Base-by-base conservation (phyloP, 2,888 invertebrate genomes). In the Oxytorus armatus region DNA sequence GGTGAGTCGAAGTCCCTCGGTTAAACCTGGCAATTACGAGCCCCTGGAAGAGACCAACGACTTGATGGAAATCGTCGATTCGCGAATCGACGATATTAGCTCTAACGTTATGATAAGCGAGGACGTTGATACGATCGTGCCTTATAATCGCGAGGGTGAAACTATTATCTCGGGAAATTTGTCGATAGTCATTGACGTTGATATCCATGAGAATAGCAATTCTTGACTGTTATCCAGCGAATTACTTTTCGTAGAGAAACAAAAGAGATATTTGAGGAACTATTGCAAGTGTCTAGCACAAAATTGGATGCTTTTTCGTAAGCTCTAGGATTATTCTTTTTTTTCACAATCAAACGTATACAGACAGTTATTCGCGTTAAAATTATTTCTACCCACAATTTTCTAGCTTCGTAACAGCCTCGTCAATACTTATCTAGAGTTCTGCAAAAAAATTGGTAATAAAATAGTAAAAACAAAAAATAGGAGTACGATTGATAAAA, bases 11-110 rank as follows among this genome's bases (percentile, higher is more conserved):
- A 87, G 86, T 76, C 84, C 88, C 44, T 89, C 89, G 77, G 81
- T 87, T 36, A 89, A 82, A 61, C 88, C 87, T 70, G 91, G 90
- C 29, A 81, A 82, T 83, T 92, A 91, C 84, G 88, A 90, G 82
- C 89, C 89, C 39, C 84, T 91, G 80, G 88, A 90, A 73, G 87
- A 90, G 51, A 85, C 85, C 39, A 79, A 77, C 77, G 88, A 89
- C 65, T 83, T 79, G 29, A 83, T 84, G 74, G 85, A 86, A 21
- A 57, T 83, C 42, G 23, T 69, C 72, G 63, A 70, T 21, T 79
- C 57, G 33, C 68, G 74, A 23, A 61, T 72, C 68, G 72, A 70
- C 39, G 74, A 85, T 29, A 72, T 33, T 61, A 68, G 53, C 77
- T 75, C 73, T 78, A 83, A 68, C 74, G 80, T 59, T 55, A 33